phyloP scores from a whole-genome alignment of 2,888 invertebrate species.

The Cenopis cana region DNA sequence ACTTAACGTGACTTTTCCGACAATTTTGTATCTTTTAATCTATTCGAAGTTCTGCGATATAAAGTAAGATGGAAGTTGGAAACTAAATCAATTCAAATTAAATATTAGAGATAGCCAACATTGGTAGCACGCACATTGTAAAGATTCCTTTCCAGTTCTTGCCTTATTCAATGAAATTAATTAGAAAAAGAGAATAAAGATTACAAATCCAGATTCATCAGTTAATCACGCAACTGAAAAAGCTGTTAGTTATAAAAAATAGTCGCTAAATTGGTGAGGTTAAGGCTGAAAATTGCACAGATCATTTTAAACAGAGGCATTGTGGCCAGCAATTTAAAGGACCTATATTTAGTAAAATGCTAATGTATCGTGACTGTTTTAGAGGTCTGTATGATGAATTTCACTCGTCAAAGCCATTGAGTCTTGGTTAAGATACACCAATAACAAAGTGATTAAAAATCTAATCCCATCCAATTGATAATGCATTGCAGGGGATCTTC shows the following conservation, averaged over 20 bases:
- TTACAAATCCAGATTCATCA: neutral
- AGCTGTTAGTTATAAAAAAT: neutral
- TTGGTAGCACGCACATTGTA: constrained; percentile 25
- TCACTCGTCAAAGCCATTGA: neutral
- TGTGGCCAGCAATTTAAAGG: neutral
- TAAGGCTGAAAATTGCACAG: constrained; percentile 1
- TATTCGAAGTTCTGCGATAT: neutral
- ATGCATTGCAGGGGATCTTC: neutral
- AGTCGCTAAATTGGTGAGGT: neutral
- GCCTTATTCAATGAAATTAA: constrained; percentile 25
- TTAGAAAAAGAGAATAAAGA: constrained; percentile 8
- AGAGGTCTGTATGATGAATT: neutral
- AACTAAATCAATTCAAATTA: neutral
- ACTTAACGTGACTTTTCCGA: too few relatives aligned
- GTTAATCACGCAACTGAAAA: neutral
- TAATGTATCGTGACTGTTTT: constrained; percentile 12
- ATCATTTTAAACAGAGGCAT: constrained; percentile 18
- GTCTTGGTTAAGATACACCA: too few relatives aligned
- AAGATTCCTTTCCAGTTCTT: constrained; percentile 7
- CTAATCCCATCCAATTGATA: neutral
- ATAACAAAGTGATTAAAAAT: too few relatives aligned
- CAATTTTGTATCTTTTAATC: neutral
- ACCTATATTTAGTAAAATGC: neutral
- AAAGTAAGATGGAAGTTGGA: neutral
- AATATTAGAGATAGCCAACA: neutral